Percentiles rank a stretch among this genome's conserved stretches.
These are phyloP conservation scores for Armadillidium nasatum DNA, from an alignment of 1,140 invertebrate genomes.

Conservation along the genomic window DNA sequence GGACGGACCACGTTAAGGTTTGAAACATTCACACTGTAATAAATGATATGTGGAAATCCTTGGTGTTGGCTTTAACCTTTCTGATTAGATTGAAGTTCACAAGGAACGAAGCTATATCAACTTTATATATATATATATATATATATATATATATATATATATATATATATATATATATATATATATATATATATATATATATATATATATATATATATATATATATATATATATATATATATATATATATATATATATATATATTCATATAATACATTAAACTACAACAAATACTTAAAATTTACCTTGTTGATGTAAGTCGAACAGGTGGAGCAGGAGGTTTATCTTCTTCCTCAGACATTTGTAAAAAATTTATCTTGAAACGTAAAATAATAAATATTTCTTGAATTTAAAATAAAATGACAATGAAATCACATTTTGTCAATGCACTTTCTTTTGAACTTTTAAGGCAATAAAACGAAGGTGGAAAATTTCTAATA, in stretches of 20 bases:
- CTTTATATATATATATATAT: conserved; percentile 3
- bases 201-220: conserved; percentile 24
- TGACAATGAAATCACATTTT: too few species aligned
- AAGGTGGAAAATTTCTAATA: too few species aligned
- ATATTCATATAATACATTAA: neutral
- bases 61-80: too few species aligned
- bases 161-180: conserved; percentile 14
- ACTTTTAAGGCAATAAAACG: too few species aligned
- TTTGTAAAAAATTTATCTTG: neutral
- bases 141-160: conserved; percentile 14
- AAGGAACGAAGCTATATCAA: too few species aligned
- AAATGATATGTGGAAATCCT: too few species aligned
- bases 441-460: too few species aligned
- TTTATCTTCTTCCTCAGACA: conserved; percentile 26
- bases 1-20: too few species aligned
- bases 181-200: conserved; percentile 14
- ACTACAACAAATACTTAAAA: neutral
- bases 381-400: too few species aligned
- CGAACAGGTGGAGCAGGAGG: conserved; percentile 28
- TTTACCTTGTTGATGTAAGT: conserved; percentile 26
- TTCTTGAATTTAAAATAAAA: too few species aligned
- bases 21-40: too few species aligned
- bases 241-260: conserved; percentile 24
- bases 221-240: conserved; percentile 23
- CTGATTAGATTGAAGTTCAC: too few species aligned